Evolutionary conservation across 2,113 vertebrate species (phyloP), one percentile per base, ranked within the genome.

Genomic region (Lycocorax pyrrhopterus): DNA sequence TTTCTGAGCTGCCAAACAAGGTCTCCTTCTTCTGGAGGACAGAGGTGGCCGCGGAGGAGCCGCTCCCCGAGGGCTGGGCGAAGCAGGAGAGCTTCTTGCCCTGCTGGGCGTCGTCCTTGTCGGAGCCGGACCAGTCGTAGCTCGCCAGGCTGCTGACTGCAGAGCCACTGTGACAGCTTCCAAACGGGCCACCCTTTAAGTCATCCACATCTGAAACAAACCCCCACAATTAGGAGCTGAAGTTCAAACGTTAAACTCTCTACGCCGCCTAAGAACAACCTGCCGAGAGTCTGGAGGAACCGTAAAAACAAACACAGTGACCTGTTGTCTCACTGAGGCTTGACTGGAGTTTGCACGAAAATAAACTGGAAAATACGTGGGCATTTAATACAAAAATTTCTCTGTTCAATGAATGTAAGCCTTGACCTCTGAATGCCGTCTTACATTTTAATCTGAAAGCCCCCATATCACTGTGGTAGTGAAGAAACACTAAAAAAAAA

Each of bases 201-300:
- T 99, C 98, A 69, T 99, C 99, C 96, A 98, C 93, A 97, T 99
- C 99, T 99, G 99, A 98, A 98, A 97, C 93, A 97, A 97, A 95
- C 62, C 90, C 94, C 89, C 94, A 90, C 83, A 73, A 37, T 98
- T 97, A 98, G 96, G 95, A 91, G 84, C 49, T 37, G 80, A 56
- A 83, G 66, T 41, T 60, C 60, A 72, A 39, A 85, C 1, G 2
- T 19, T 3, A 8, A 19, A 75, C 78, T 29, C 84, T 58, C 64
- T 2, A 46, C 2, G 4, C 20, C 3, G 18, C 12, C 13, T 9
- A 58, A 53, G 67, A 84, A 12, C 47, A 17, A 41, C 58, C 35
- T 2, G 44, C 52, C 6, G 16, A 39, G 85, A 59, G 79, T 9
- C 84, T 3, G 53, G 47, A 74, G 62, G 72, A 29, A 1, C 66